Evolutionary conservation across 2,888 invertebrate genomes (phyloP).

Genomic region (Acanthosepion pharaonis): DNA sequence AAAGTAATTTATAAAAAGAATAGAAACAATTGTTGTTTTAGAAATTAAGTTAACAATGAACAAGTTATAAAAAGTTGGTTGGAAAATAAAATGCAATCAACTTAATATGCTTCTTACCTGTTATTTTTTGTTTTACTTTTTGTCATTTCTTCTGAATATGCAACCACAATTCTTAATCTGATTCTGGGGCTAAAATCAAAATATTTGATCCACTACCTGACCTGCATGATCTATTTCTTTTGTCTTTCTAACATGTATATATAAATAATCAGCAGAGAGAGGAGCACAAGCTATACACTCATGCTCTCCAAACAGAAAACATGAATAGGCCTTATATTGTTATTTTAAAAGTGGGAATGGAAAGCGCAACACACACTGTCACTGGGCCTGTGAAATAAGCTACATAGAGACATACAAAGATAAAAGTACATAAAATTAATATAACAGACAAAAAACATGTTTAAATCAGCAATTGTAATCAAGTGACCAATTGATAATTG

Average conservation of each 20-base stretch:
- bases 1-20: no score
- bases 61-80: no score
- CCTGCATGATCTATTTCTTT: neutral
- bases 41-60: no score
- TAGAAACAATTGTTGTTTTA: no score
- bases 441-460: neutral
- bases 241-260: neutral
- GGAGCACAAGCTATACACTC: neutral
- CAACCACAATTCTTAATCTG: no score
- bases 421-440: neutral
- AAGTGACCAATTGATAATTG: neutral
- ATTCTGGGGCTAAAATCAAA: no score
- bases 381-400: neutral
- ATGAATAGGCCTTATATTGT: neutral
- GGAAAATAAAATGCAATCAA: no score
- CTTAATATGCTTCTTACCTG: no score
- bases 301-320: neutral
- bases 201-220: no score
- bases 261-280: neutral
- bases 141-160: no score
- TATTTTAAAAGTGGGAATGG: neutral
- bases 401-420: neutral
- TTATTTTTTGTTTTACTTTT: no score
- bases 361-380: neutral
- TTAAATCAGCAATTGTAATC: constrained; percentile 4